Evolutionary conservation across 2,113 vertebrate genomes (phyloP), one percentile per base, ranked within the genome.

Genomic region (Podarcis raffonei): DNA sequence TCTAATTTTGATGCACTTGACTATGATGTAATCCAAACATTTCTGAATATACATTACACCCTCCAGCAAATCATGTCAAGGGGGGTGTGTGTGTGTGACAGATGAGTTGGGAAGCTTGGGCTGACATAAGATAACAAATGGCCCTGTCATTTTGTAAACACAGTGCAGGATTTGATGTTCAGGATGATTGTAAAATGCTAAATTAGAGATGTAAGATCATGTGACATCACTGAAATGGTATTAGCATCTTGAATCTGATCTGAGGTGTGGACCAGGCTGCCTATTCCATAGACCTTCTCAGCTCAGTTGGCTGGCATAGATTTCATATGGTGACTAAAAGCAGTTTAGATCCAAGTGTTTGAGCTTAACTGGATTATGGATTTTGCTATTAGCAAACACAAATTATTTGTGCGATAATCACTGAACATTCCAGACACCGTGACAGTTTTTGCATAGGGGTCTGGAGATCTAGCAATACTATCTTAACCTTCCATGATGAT

Each of bases 141-240:
- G 62, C 37, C 71, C 71, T 77, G 59, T 88, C 80, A 65, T 65
- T 75, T 48, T 82, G 69, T 88, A 88, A 75, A 87, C 69, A 72
- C 35, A 62, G 53, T 75, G 12, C 37, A 76, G 57, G 30, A 74
- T 88, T 75, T 82, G 30, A 39, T 42, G 78, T 53, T 82, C 57
- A 62, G 53, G 75, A 88, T 6, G 53, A 35, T 42, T 75, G 16
- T 32, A 74, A 81, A 62, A 75, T 82, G 59, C 4, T 65, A 88
- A 87, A 87, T 87, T 82, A 74, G 71, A 82, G 69, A 39, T 82
- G 59, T 62, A 65, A 6, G 13, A 77, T 83, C 62, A 35, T 74
- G 79, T 83, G 71, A 76, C 57, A 88, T 76, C 12, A 32, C 37
- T 53, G 71, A 53, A 88, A 83, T 25, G 9, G 30, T 27, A 82